Evolutionary conservation across 2,113 vertebrate genomes (phyloP).

Genomic region (Clarias gariepinus): DNA sequence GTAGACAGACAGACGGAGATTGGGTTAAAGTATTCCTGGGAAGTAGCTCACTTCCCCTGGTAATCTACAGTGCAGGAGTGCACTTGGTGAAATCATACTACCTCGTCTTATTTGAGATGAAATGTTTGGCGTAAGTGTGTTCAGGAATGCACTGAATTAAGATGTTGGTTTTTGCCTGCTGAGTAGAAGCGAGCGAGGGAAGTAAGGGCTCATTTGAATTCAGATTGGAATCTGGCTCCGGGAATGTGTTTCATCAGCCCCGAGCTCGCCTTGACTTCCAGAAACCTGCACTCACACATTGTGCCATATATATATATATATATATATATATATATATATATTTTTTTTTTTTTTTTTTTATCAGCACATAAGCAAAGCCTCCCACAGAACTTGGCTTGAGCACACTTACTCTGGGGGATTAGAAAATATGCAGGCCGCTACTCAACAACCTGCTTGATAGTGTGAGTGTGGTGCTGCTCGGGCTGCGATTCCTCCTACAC

Average conservation of each 20-base stretch:
- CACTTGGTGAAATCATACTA: neutral
- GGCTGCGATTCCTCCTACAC: constrained; percentile 28
- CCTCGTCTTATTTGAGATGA: neutral
- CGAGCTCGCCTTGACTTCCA: constrained; percentile 20
- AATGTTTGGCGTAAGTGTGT: neutral
- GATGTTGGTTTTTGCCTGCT: neutral
- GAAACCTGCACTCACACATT: constrained; percentile 22
- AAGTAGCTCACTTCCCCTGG: neutral
- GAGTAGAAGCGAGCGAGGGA: neutral
- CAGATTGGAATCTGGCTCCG: constrained; percentile 18
- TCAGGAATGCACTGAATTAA: neutral
- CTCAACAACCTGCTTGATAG: constrained; percentile 32
- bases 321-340: no score
- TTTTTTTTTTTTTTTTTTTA: neutral
- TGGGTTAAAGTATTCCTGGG: neutral
- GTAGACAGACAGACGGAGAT: neutral
- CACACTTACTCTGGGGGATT: constrained; percentile 35
- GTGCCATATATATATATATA: constrained; percentile 15
- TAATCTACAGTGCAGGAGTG: neutral
- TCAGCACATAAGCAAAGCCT: constrained; percentile 42
- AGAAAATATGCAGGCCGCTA: constrained; percentile 34
- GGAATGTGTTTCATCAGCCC: constrained; percentile 19
- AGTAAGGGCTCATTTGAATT: constrained; percentile 26
- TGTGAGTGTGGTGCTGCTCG: constrained; percentile 31
- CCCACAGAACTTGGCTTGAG: constrained; percentile 36